Evolutionary conservation across 2,113 vertebrate species (phyloP), one percentile per base, ranked within the genome.

Genomic region (Synchiropus splendidus): DNA sequence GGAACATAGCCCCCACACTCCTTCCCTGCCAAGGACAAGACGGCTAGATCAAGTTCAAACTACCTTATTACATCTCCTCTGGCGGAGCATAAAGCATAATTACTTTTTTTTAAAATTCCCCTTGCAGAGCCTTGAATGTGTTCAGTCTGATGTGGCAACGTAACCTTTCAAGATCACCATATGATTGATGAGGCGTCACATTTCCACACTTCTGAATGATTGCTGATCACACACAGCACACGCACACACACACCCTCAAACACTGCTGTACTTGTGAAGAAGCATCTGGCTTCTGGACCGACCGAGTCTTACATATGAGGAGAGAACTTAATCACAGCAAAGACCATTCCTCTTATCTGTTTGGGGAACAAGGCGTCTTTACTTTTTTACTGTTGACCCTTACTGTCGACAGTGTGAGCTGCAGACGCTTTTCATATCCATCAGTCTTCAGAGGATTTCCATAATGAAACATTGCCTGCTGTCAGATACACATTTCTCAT

Each of bases 1-100:
- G 8, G 21, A 4, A 8, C 4, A 5, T 5, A 27, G 8, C 8
- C 21, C 21, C 8, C 21, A 27, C 21, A 27, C 8, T 8, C 8
- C 8, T 8, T 27, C 21, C 8, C 21, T 8, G 66, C 50, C 17
- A 50, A 52, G 57, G 77, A 86, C 67, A 71, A 58, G 64, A 72
- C 64, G 68, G 34, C 47, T 41, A 79, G 81, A 75, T 82, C 63
- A 70, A 59, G 52, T 70, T 66, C 42, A 72, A 62, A 74, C 16
- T 64, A 51, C 30, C 73, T 76, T 83, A 85, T 85, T 78, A 83
- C 79, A 64, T 75, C 78, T 84, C 67, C 70, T 79, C 74, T 80
- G 67, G 67, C 66, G 81, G 78, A 82, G 83, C 76, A 83, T 83
- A 81, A 80, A 86, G 77, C 80, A 83, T 84, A 86, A 86, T 86